These are phyloP conservation scores for Cremastobaeus sp. DNA, from an alignment of 2,888 invertebrate species.

Conservation along the genomic window DNA sequence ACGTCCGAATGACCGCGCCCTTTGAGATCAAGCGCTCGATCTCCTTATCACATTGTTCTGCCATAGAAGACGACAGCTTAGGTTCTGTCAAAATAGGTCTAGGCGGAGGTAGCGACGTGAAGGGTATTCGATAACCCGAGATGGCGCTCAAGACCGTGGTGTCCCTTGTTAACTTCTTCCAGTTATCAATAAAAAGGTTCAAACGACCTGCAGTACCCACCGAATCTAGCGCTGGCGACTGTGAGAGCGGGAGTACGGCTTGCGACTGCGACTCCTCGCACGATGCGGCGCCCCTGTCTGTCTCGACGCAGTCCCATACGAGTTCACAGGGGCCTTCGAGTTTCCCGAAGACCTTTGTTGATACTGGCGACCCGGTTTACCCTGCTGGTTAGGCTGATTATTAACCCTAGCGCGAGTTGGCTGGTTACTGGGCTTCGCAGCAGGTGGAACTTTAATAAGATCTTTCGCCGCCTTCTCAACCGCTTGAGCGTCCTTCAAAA, in stretches of 20 bases:
- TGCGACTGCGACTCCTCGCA: conserved; percentile 10
- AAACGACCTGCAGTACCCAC: conserved; percentile 16
- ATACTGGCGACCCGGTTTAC: no score
- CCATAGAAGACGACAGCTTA: no score
- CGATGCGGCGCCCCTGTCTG: conserved; percentile 5
- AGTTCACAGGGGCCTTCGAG: conserved; percentile 13
- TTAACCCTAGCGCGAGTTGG: not conserved
- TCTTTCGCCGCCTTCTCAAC: conserved; percentile 4
- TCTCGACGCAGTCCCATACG: not conserved
- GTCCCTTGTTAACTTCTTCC: conserved; percentile 12
- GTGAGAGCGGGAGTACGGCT: not conserved
- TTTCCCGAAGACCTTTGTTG: conserved; percentile 25
- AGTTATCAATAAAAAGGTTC: not conserved
- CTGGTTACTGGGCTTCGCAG: conserved; percentile 1
- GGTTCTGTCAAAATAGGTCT: not conserved
- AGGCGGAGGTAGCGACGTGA: no score
- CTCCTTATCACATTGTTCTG: conserved; percentile 1
- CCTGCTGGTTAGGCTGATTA: no score
- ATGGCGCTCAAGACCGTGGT: conserved; percentile 9
- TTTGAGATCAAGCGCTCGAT: not conserved
- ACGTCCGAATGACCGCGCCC: not conserved
- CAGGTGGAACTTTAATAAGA: not conserved
- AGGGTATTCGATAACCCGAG: conserved; percentile 9
- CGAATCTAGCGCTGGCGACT: conserved; percentile 8
- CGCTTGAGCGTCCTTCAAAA: conserved; percentile 19